phyloP scores from a whole-genome alignment of 2,113 vertebrate species.

The Hippocampus abdominalis region DNA sequence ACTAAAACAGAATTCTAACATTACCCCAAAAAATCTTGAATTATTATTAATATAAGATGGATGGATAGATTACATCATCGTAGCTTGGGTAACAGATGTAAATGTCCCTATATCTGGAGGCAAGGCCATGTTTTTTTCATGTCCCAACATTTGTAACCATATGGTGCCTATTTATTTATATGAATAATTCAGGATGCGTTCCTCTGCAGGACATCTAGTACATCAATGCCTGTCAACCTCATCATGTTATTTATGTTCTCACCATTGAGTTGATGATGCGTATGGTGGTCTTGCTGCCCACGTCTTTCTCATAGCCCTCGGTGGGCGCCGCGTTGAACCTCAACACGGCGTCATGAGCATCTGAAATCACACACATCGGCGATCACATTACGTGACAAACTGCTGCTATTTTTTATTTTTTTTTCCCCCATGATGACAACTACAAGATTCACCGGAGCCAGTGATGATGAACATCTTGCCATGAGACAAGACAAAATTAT shows the following conservation, averaged over 20 bases:
- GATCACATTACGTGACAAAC: neutral
- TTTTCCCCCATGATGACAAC: neutral
- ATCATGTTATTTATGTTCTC: constrained; percentile 25
- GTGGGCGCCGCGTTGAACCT: constrained; percentile 96
- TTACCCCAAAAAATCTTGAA: too few relatives aligned
- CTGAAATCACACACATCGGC: constrained; percentile 63
- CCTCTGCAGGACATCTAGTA: neutral
- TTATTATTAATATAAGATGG: neutral
- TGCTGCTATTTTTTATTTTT: neutral
- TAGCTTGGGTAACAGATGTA: neutral
- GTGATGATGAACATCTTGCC: neutral
- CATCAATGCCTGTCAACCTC: neutral
- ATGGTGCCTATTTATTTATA: neutral
- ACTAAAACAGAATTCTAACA: too few relatives aligned
- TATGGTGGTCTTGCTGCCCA: constrained; percentile 94
- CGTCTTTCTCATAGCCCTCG: constrained; percentile 88
- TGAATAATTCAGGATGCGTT: neutral
- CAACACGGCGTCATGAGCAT: constrained; percentile 92
- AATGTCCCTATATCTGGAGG: neutral
- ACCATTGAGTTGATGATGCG: constrained; percentile 98
- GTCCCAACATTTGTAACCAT: neutral
- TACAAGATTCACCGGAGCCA: neutral
- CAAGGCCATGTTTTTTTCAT: neutral
- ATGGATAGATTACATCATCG: too few relatives aligned
- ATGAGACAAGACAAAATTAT: neutral